phyloP scores from a whole-genome alignment of 1,140 invertebrate species.

The Spodoptera frugiperda region DNA sequence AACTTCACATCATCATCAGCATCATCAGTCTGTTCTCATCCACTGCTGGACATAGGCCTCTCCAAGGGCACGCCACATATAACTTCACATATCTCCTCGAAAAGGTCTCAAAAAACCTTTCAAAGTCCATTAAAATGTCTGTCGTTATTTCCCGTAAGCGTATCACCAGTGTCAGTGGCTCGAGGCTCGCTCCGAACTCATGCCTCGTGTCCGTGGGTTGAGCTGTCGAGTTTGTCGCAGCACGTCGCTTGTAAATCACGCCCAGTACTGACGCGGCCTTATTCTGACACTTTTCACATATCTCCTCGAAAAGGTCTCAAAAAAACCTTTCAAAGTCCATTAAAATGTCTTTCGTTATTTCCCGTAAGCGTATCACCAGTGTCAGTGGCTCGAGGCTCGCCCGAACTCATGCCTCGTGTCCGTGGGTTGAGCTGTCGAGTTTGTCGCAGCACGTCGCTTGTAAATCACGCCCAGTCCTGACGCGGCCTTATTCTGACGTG shows the following conservation, averaged over 20 bases:
- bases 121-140: constrained; percentile 5
- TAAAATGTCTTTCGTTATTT: constrained; percentile 4
- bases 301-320: neutral
- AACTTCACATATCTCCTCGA: no score
- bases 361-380: neutral
- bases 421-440: constrained; percentile 23
- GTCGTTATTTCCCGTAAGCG: neutral
- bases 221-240: constrained; percentile 34
- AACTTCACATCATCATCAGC: no score
- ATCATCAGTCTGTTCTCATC: no score
- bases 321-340: neutral
- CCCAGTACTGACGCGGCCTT: constrained; percentile 37
- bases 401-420: constrained; percentile 19
- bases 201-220: neutral
- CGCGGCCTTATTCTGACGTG: constrained; percentile 38
- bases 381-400: constrained; percentile 15
- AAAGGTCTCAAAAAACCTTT: neutral
- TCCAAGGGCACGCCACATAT: no score
- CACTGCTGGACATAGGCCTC: no score
- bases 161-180: constrained; percentile 10
- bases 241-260: constrained; percentile 33
- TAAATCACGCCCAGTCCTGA: constrained; percentile 42
- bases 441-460: constrained; percentile 13
- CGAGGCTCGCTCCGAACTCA: constrained; percentile 25
- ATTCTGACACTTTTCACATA: constrained; percentile 16